Evolutionary conservation across 2,888 invertebrate genomes (phyloP).

Genomic region (Melinopterus prodromus): DNA sequence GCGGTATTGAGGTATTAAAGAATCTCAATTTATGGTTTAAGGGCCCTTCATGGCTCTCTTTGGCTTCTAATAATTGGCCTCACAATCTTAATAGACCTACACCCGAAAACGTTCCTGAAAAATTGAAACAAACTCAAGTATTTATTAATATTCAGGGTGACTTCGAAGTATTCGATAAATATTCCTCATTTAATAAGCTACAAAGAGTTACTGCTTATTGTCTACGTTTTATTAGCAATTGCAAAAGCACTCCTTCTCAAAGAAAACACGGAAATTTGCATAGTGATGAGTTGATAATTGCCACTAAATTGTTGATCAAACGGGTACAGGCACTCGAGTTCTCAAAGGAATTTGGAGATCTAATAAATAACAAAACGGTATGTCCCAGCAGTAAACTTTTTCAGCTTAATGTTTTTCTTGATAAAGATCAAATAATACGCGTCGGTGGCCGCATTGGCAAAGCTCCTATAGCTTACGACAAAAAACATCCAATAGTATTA

Average conservation of each 20-base stretch:
- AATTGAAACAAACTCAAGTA: not conserved
- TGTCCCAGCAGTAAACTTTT: no score
- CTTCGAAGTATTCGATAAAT: not conserved
- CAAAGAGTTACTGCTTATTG: constrained; percentile 4
- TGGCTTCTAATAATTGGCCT: not conserved
- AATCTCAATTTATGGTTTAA: constrained; percentile 30
- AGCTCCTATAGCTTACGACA: no score
- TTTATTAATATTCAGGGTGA: not conserved
- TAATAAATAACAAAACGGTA: no score
- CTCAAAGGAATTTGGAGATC: no score
- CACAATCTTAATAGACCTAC: not conserved
- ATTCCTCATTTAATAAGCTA: not conserved
- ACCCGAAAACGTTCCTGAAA: not conserved
- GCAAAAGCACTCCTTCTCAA: not conserved
- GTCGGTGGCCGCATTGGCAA: no score
- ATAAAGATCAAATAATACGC: no score
- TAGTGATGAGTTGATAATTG: not conserved
- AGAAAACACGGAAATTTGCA: not conserved
- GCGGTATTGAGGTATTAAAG: constrained; percentile 30
- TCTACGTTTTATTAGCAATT: not conserved
- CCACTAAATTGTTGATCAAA: not conserved
- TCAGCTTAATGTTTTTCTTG: no score
- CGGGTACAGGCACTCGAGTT: no score
- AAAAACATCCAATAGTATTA: no score
- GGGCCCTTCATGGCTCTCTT: constrained; percentile 26